Base-by-base conservation (phyloP, 2,888 invertebrate species). In the Nomada fabriciana region DNA sequence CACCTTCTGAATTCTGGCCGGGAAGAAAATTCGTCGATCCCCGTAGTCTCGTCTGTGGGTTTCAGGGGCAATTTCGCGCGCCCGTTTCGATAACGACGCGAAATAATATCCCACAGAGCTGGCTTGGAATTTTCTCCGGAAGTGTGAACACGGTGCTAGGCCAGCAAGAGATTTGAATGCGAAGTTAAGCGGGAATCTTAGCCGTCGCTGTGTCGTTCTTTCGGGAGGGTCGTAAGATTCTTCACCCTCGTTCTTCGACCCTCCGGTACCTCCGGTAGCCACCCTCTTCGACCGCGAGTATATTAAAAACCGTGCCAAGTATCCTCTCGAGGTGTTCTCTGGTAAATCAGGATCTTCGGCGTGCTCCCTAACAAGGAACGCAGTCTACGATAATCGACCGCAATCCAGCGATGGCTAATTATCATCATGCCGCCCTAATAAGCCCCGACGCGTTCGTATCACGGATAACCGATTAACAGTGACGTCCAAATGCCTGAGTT, bases 81-180 rank as follows among this genome's bases (percentile, higher is more conserved):
- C 1, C 43, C 1, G 15, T 2, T 50, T 18, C 4, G 18, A 18
- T 4, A 59, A 18, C 18, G n/a, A 52, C 15, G 7, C 10, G 15
- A 42, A n/a, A 18, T 23, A 18, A 15, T 15, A 11, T 53, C 4
- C 23, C 13, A 5, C 3, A 5, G 3, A 20, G 7, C 0, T 7
- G n/a, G 2, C 9, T 36, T 53, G 20, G 57, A 11, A 64, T 74
- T 76, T 59, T 43, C 36, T 7, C 72, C 84, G 86, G 82, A 88
- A 88, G 84, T 84, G 59, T 52, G 76, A 57, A 68, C 60, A 73
- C 60, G 60, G 69, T 55, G 67, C 42, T 67, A 61, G 73, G 63
- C 64, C 67, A 60, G 76, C 82, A 89, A 93, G 93, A 92, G 94
- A 94, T 91, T 94, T 94, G 93, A 94, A 94, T 91, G 94, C 94